Evolutionary conservation across 2,113 vertebrate genomes (phyloP).

Genomic region (Speoplatyrhinus poulsoni): DNA sequence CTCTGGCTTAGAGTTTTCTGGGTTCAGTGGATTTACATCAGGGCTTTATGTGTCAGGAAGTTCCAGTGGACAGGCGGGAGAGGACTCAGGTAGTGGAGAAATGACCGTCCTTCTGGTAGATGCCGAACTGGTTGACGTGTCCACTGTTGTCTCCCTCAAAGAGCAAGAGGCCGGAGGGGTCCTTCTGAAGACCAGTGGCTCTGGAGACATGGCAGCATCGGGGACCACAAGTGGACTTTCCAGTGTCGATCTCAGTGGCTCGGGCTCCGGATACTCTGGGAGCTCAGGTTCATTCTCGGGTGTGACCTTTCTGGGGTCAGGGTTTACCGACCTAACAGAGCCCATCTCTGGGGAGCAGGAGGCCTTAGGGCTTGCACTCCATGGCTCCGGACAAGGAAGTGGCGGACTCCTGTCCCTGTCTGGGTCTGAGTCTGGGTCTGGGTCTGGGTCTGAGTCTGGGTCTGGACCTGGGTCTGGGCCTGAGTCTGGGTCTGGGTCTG

Average conservation of each 20-base stretch:
- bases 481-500: conserved; percentile 23
- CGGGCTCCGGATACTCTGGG: conserved; percentile 67
- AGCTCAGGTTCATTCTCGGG: conserved; percentile 70
- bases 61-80: conserved; percentile 65
- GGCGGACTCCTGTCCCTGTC: conserved; percentile 65
- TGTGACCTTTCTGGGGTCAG: conserved; percentile 79
- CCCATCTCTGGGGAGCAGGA: conserved; percentile 77
- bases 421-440: conserved; percentile 70
- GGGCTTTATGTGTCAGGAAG: conserved; percentile 63
- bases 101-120: conserved; percentile 76
- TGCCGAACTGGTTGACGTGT: conserved; percentile 66
- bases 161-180: conserved; percentile 79
- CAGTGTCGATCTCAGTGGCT: conserved; percentile 67
- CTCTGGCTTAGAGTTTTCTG: conserved; percentile 56
- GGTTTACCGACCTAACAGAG: conserved; percentile 75
- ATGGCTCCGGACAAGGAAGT: conserved; percentile 54
- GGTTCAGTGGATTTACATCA: conserved; percentile 75
- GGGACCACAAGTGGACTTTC: conserved; percentile 48
- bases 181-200: conserved; percentile 78
- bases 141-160: conserved; percentile 51
- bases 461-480: no score
- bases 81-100: conserved; percentile 63
- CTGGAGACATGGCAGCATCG: conserved; percentile 73
- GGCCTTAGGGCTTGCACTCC: conserved; percentile 76
- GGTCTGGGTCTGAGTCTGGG: conserved; percentile 43